Conservation (phyloP, 2,888 invertebrate genomes). For the Endomychus coccineus region DNA sequence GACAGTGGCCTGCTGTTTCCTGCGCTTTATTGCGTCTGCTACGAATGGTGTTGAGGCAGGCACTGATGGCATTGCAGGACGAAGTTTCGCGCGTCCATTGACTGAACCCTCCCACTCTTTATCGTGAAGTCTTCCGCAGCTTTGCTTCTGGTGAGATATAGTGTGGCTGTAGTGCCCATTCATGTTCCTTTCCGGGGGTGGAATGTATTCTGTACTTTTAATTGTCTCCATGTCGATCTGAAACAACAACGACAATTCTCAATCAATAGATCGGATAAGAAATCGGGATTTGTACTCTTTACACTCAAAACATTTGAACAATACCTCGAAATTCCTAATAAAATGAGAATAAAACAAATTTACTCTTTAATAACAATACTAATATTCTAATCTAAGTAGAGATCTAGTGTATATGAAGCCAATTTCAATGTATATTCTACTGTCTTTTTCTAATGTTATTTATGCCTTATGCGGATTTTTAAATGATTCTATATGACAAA, state of each 20-base stretch:
- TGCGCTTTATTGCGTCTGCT: constrained; percentile 30
- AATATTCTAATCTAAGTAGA: too few relatives aligned
- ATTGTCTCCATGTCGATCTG: constrained; percentile 50
- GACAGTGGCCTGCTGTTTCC: constrained; percentile 20
- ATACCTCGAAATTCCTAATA: too few relatives aligned
- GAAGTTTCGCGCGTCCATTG: constrained; percentile 34
- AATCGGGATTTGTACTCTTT: too few relatives aligned
- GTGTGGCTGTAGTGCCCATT: constrained; percentile 33
- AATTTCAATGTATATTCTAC: too few relatives aligned
- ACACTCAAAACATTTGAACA: too few relatives aligned
- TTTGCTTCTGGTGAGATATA: constrained; percentile 30
- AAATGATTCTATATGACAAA: too few relatives aligned
- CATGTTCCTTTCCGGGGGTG: constrained; percentile 37
- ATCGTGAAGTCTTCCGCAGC: constrained; percentile 21
- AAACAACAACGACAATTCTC: constrained; percentile 28
- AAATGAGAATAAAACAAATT: too few relatives aligned
- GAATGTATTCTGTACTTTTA: constrained; percentile 45
- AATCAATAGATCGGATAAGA: too few relatives aligned
- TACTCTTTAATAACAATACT: too few relatives aligned
- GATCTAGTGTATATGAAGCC: too few relatives aligned
- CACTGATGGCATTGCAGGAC: constrained; percentile 22
- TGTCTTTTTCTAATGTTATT: too few relatives aligned
- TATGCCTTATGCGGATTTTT: too few relatives aligned
- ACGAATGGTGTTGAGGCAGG: constrained; percentile 36
- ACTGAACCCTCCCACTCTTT: constrained; percentile 31